Percentiles rank a stretch among this genome's conserved stretches.
Evolutionary conservation across 2,888 invertebrate genomes (phyloP).

Genomic region (Reticulitermes lucifugus): DNA sequence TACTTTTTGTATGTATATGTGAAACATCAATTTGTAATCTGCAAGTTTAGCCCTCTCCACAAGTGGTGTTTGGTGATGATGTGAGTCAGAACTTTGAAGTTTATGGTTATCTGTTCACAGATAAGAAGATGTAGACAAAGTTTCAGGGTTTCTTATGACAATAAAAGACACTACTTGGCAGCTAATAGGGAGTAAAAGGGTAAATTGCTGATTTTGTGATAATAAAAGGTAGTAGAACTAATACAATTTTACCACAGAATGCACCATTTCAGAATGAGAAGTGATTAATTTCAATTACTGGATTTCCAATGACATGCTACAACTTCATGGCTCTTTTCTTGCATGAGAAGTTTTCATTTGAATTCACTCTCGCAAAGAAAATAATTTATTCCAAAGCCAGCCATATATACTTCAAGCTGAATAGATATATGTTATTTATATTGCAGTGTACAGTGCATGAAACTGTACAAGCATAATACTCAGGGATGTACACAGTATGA

Average conservation of each 20-base stretch:
- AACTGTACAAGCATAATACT: slow-evolving; percentile 8
- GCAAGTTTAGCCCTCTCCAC: not conserved
- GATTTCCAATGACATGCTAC: not conserved
- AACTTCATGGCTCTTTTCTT: not conserved
- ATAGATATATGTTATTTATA: slow-evolving; percentile 8
- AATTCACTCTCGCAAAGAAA: not conserved
- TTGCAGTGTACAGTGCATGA: not conserved
- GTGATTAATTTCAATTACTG: not conserved
- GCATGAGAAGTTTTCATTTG: not conserved
- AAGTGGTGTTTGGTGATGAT: not conserved
- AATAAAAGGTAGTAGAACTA: not conserved
- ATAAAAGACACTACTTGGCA: not conserved
- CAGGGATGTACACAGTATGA: slow-evolving; percentile 18
- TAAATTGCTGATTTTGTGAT: slow-evolving; percentile 1
- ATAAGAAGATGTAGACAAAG: not conserved
- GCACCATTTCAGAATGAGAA: not conserved
- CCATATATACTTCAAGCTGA: not conserved
- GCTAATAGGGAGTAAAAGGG: not conserved
- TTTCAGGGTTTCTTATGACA: not conserved
- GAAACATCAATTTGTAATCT: not conserved
- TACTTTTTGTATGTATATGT: not conserved
- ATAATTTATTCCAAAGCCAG: not conserved
- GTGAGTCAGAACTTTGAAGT: not conserved
- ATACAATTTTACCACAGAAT: not conserved
- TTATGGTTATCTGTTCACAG: not conserved